phyloP scores from a whole-genome alignment of 2,797 vertebrate genomes.

The Tangara arthus region DNA sequence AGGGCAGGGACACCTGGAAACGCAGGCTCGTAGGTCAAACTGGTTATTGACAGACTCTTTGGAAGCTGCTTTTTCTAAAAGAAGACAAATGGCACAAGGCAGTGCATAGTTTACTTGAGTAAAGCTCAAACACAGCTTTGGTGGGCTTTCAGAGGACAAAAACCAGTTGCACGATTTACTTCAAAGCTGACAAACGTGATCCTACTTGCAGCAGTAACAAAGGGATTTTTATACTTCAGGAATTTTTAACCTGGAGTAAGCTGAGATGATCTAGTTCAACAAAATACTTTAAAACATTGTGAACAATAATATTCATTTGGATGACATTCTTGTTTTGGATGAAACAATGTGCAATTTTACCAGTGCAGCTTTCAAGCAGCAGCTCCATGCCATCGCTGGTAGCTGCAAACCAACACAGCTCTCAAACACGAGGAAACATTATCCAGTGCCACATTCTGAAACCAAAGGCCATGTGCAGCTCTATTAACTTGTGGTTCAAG shows the following conservation, averaged over 20 bases:
- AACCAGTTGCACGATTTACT: not conserved
- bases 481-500: constrained; percentile 42
- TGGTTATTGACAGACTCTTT: not conserved
- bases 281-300: not conserved
- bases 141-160: not conserved
- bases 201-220: not conserved
- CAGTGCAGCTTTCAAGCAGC: not conserved
- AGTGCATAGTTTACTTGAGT: not conserved
- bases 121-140: constrained; percentile 26
- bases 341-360: not conserved
- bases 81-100: not conserved
- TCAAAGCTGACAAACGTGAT: not conserved
- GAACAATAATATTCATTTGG: not conserved
- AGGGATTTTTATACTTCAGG: not conserved
- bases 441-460: constrained; percentile 21
- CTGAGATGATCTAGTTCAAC: not conserved
- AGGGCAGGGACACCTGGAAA: not conserved
- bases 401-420: not conserved
- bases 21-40: rapidly evolving
- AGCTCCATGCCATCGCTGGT: not conserved
- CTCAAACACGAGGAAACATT: not conserved
- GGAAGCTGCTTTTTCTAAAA: not conserved
- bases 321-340: not conserved
- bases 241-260: not conserved
- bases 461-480: constrained; percentile 30